Evolutionary conservation across 1,140 invertebrate genomes (phyloP).

Genomic region (Sarcophaga peregrina): DNA sequence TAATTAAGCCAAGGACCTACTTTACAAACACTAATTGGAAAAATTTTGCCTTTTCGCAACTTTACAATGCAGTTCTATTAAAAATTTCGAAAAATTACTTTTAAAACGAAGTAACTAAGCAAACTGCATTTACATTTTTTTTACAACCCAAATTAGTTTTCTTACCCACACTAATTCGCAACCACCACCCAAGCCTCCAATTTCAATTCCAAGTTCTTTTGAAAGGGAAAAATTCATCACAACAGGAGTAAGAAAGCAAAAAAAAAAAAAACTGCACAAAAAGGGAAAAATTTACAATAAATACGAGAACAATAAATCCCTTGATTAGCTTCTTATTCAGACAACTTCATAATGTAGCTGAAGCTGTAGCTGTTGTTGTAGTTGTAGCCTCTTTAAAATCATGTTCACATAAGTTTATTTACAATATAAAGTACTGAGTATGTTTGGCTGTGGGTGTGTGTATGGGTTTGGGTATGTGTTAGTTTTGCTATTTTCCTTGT

Average conservation of each 20-base stretch:
- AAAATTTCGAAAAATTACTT: no score
- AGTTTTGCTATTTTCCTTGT: constrained; percentile 8
- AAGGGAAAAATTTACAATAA: no score
- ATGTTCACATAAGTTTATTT: neutral
- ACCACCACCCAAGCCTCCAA: neutral
- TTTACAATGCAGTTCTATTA: no score
- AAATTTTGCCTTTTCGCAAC: no score
- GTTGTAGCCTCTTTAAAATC: neutral
- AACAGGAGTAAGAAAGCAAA: neutral
- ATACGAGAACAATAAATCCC: neutral
- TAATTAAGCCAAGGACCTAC: no score
- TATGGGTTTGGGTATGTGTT: neutral
- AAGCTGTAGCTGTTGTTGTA: no score
- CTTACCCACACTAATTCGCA: neutral
- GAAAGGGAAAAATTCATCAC: neutral
- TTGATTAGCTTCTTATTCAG: constrained; percentile 14
- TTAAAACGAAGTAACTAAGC: neutral
- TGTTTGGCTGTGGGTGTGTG: neutral
- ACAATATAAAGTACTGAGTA: no score
- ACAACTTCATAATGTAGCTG: neutral
- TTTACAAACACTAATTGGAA: no score
- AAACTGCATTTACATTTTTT: neutral
- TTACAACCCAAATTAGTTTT: neutral
- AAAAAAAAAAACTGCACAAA: no score
- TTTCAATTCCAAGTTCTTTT: no score